Percentiles rank a stretch among this genome's conserved stretches.
Evolutionary conservation across 2,888 invertebrate genomes (phyloP).

Genomic region (Gymnosoma rotundatum): DNA sequence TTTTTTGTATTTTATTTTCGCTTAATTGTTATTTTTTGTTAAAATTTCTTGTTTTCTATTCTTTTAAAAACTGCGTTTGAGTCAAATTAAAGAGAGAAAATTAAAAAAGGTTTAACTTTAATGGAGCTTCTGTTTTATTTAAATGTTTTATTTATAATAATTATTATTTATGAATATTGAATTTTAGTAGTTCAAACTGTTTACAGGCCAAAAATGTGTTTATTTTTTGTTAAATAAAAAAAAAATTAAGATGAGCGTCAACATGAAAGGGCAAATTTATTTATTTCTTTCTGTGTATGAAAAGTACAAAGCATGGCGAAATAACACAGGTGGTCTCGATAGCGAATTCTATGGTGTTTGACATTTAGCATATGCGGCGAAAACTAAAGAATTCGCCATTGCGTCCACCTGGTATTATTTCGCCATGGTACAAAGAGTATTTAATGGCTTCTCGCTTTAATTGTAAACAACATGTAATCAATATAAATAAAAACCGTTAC

Average conservation of each 20-base stretch:
- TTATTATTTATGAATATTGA: conserved; percentile 22
- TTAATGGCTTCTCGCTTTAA: not conserved
- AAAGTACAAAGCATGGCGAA: no score
- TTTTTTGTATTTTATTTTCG: conserved; percentile 47
- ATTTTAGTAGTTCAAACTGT: conserved; percentile 63
- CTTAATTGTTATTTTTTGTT: conserved; percentile 60
- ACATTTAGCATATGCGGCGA: no score
- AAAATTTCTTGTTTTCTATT: conserved; percentile 46
- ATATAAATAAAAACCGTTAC: no score
- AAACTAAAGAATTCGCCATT: no score
- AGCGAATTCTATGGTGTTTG: no score
- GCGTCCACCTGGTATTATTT: no score
- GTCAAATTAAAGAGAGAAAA: conserved; percentile 30
- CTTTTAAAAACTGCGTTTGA: conserved; percentile 33
- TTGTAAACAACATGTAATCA: no score
- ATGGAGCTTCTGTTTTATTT: conserved; percentile 57
- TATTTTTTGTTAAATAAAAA: conserved; percentile 12
- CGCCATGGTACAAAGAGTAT: not conserved
- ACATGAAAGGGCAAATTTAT: not conserved
- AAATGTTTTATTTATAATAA: conserved; percentile 42
- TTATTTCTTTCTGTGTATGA: not conserved
- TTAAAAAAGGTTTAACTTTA: conserved; percentile 49
- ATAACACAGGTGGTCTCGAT: no score
- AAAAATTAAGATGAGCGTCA: not conserved
- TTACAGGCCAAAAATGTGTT: conserved; percentile 60